Evolutionary conservation across 2,888 invertebrate genomes (phyloP), one percentile per base, ranked within the genome.

Genomic region (Hemaris fuciformis): DNA sequence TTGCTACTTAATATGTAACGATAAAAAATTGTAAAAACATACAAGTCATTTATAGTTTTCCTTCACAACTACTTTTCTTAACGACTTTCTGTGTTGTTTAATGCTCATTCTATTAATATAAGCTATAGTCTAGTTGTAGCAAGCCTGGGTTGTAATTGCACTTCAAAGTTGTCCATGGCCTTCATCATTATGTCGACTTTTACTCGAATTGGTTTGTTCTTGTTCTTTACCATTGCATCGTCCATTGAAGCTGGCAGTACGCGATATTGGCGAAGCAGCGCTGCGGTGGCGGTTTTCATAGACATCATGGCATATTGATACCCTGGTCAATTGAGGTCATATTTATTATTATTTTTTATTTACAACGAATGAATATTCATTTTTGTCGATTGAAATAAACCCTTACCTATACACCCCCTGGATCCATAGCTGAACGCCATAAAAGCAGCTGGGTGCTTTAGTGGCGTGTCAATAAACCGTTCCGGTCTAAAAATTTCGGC

Each of bases 401-500:
- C 43, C 72, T 77, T 57, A 85, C 84, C 84, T 48, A 80, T 57
- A 60, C 85, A 85, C 58, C 75, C 80, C 59, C 84, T 74, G 0
- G 79, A 71, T 7, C 82, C 81, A 13, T 69, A 62, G 59, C 83
- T 82, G 43, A 84, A 85, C 0, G 80, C 67, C n/a, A 82, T 62
- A 62, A 68, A 84, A 0, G 79, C 77, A 8, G 71, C 71, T 0
- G 80, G 76, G 34, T 84, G 75, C 7, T 64, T 66, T 2, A 73
- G 64, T 0, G 65, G 62, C 5, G 60, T 67, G 59, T 80, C 70
- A 1, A 84, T 58, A 64, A 85, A 88, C 22, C 87, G 68, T 18
- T 86, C 83, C 0, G 87, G 87, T 22, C 74, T 69, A 71, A 81
- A 88, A 41, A 69, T 53, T 25, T 83, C 80, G 0, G 80, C 81